phyloP scores from a whole-genome alignment of 2,888 invertebrate genomes.

The Trissoscelio sp. region DNA sequence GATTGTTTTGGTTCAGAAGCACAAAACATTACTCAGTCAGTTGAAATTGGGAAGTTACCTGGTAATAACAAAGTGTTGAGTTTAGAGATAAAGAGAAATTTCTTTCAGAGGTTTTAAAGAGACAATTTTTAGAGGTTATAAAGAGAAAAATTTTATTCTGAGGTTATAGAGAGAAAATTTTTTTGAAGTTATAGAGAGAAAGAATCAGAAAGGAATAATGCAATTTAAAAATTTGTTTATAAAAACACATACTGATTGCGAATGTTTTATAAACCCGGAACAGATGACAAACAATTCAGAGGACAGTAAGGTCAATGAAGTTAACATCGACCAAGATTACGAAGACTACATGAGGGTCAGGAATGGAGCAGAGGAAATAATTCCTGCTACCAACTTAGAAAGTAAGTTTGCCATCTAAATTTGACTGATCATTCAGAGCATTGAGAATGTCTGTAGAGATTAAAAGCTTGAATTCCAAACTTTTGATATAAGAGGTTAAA shows the following conservation, averaged over 20 bases:
- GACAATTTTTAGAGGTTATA: too few species aligned
- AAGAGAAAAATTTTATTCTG: too few species aligned
- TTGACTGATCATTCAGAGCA: slow-evolving; percentile 14
- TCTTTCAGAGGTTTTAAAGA: too few species aligned
- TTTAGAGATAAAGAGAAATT: too few species aligned
- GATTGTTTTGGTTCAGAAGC: slow-evolving; percentile 54
- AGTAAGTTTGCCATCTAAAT: not conserved
- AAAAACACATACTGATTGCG: slow-evolving; percentile 49
- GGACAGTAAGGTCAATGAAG: too few species aligned
- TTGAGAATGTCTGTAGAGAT: slow-evolving; percentile 15
- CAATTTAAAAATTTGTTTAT: too few species aligned
- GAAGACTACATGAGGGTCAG: slow-evolving; percentile 46
- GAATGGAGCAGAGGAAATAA: slow-evolving; percentile 1
- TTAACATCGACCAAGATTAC: too few species aligned
- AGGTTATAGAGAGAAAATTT: too few species aligned
- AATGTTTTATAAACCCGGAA: slow-evolving; percentile 52
- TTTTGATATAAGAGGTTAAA: slow-evolving; percentile 19
- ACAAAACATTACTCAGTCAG: slow-evolving; percentile 56
- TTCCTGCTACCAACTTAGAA: not conserved
- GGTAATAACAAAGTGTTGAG: too few species aligned
- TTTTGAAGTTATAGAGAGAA: too few species aligned
- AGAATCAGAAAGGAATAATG: too few species aligned
- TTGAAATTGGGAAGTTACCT: slow-evolving; percentile 14
- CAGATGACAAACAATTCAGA: slow-evolving; percentile 55
- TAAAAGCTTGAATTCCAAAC: slow-evolving; percentile 1